Evolutionary conservation across 2,113 vertebrate genomes (phyloP), one percentile per base, ranked within the genome.

Genomic region (Pelusios castaneus): DNA sequence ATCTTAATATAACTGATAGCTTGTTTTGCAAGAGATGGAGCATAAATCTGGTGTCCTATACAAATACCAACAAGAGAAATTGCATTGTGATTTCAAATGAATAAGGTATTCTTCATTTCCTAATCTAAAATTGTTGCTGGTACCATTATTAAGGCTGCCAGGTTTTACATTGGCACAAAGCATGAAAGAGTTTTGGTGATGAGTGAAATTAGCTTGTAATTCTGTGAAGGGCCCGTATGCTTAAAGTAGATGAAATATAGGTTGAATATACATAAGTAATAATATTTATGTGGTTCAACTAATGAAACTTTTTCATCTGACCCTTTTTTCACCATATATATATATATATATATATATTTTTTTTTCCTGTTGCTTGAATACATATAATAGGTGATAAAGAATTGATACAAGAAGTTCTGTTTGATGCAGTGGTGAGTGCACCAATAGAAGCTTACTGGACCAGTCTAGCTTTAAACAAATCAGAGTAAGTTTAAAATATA

Each of bases 381-480:
- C 82, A n/a, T 96, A 96, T 55, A 77, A 93, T 63, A 99, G 99
- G 99, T 98, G 99, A 99, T 96, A 99, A 99, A 96, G 99, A 99
- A 97, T 93, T 99, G 95, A 98, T 99, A 94, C 99, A 99, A 94
- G 99, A 99, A 97, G 99, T 99, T 73, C 97, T 99, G 49, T 99
- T 99, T 96, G 99, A 99, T 94, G 99, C 99, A 0, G 99, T 99
- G 12, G 99, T 99, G 94, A 99, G 99, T 1, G 99, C 99, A 55
- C 99, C 99, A 19, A 97, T 99, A 60, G 99, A 99, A 97, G 99
- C 99, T 12, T 99, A 99, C 87, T 99, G 99, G 99, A 99, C 99
- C 92, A 99, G 99, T 91, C 98, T 99, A 8, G 99, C 99, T 13
- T 97, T 99, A 92, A 99, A 99, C 96, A 99, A 99, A 96, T 99